Evolutionary conservation across 2,797 vertebrate species (phyloP), one percentile per base, ranked within the genome.

Genomic region (Hirundo rustica): DNA sequence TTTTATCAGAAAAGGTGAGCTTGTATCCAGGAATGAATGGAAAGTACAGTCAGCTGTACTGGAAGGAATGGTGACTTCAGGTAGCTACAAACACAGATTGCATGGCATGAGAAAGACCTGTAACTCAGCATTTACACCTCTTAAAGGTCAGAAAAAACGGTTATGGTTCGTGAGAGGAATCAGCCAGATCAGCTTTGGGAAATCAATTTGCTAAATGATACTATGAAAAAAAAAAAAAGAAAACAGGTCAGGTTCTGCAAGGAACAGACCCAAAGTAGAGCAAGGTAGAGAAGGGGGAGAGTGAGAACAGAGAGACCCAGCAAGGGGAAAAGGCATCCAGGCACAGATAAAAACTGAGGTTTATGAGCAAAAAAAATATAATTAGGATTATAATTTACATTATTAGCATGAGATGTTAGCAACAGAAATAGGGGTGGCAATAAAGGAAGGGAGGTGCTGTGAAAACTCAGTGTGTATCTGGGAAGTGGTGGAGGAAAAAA

Each of bases 141-240:
- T 54, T 68, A 86, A 90, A 96, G 79, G 93, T 95, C 94, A 90
- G 45, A 68, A 55, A 82, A 82, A 40, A 6, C 0, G 0, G 72
- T 81, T 94, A 47, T 10, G 3, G 4, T 36, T 77, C 54, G 58
- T 70, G 73, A 88, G 68, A 88, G 47, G 58, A 75, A 78, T 73
- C 45, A 84, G 51, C 76, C 65, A 84, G 60, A 92, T 64, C 81
- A 76, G 26, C 53, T 67, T 60, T 38, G 29, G 64, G 74, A 93
- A 95, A 87, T 55, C 88, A 27, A 20, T 54, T 61, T 53, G 79
- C 27, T 62, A 19, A 73, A 47, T 3, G 16, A 68, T 73, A 86
- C 89, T 51, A 34, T 5, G 40, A 85, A 82, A 81, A 74, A 85
- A 76, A 0, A 68, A 5, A 1, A 8, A 36, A 87, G 85, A 81